phyloP scores from a whole-genome alignment of 2,113 vertebrate species.

The Fregetta grallaria region DNA sequence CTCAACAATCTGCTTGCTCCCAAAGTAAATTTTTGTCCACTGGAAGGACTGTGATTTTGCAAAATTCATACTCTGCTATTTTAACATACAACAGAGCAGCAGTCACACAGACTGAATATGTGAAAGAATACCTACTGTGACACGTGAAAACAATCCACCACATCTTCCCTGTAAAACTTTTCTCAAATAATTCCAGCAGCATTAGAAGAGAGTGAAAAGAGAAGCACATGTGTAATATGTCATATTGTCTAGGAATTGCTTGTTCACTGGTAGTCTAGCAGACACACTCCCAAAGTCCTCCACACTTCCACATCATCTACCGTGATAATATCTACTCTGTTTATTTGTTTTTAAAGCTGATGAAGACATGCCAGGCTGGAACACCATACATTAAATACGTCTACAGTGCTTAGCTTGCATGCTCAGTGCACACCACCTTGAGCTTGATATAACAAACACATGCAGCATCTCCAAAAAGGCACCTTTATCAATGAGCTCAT shows the following conservation, averaged over 20 bases:
- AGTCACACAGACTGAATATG: background rate
- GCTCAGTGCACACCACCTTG: background rate
- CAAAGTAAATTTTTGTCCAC: background rate
- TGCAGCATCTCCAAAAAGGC: background rate
- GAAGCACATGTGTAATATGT: background rate
- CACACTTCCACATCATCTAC: background rate
- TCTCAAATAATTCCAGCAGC: background rate
- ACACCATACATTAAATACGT: background rate
- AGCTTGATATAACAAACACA: background rate
- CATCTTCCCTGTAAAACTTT: background rate
- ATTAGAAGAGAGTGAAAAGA: background rate
- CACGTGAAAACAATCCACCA: background rate
- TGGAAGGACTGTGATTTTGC: background rate
- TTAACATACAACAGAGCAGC: background rate
- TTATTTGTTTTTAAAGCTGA: background rate
- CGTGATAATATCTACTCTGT: background rate
- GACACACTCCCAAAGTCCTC: background rate
- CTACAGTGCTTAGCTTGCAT: background rate
- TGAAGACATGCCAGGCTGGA: background rate
- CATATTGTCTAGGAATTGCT: background rate
- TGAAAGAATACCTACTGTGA: background rate
- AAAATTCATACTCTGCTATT: background rate
- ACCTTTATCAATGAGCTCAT: background rate
- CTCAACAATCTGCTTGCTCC: background rate
- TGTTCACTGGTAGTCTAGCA: background rate